Evolutionary conservation across 2,797 vertebrate genomes (phyloP).

Genomic region (Amniataba percoides): DNA sequence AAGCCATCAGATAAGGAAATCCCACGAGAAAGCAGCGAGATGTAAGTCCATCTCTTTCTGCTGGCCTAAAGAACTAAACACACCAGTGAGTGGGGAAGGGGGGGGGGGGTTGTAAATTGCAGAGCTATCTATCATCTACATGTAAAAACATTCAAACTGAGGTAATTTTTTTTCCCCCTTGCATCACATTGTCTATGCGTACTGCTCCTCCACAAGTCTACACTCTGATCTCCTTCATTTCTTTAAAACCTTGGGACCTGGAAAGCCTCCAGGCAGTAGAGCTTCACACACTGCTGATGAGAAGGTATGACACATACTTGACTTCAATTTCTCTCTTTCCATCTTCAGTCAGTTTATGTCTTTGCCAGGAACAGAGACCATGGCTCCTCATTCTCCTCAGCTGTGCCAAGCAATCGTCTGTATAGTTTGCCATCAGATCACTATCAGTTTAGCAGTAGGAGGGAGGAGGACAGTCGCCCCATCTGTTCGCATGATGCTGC

Average conservation of each 20-base stretch:
- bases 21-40: neutral
- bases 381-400: constrained; percentile 44
- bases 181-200: constrained; percentile 20
- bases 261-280: constrained; percentile 44
- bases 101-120: neutral
- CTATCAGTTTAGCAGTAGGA: constrained; percentile 58
- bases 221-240: constrained; percentile 42
- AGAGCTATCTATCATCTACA: neutral
- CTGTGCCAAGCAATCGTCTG: constrained; percentile 51
- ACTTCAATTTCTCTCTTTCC: constrained; percentile 56
- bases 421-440: constrained; percentile 63
- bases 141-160: constrained; percentile 25
- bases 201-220: constrained; percentile 24
- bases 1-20: constrained; percentile 7
- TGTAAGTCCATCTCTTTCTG: neutral
- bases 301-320: constrained; percentile 56
- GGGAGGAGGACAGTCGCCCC: constrained; percentile 44
- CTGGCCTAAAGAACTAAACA: neutral
- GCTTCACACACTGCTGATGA: constrained; percentile 53
- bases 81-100: too few relatives aligned
- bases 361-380: constrained; percentile 43
- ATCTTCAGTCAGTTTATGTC: constrained; percentile 48
- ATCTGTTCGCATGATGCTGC: constrained; percentile 53
- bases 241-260: constrained; percentile 48
- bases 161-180: constrained; percentile 14